A percentile compares a stretch with the other conserved stretches of the same genome.
These are phyloP conservation scores for Lasiurus cinereus DNA, from an alignment of 2,113 vertebrate species.

Conservation along the genomic window DNA sequence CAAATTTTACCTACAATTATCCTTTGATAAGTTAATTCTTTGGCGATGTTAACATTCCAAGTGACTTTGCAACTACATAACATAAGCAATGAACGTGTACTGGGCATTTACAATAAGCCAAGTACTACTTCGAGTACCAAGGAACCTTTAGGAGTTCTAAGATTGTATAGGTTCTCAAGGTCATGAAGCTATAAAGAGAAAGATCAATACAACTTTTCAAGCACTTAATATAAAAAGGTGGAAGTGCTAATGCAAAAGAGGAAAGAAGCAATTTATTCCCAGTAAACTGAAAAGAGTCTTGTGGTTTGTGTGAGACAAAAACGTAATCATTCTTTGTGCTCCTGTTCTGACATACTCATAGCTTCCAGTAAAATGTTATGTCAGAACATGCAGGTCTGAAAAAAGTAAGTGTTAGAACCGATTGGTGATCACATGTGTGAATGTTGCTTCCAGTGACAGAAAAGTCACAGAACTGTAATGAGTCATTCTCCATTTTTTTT, in stretches of 20 bases:
- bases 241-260: neutral
- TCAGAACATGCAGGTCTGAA: neutral
- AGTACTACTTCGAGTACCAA: neutral
- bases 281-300: neutral
- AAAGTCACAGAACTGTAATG: neutral
- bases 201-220: neutral
- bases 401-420: neutral
- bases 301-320: no score
- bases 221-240: neutral
- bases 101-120: neutral
- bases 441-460: neutral
- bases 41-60: neutral
- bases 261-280: neutral
- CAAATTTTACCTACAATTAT: neutral
- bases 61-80: neutral
- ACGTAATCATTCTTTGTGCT: neutral
- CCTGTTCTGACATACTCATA: neutral
- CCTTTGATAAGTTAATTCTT: neutral
- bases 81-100: neutral
- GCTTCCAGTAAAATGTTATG: neutral
- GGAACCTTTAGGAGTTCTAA: neutral
- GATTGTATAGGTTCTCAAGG: neutral
- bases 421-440: neutral
- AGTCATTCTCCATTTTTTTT: neutral
- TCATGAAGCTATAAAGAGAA: neutral